A percentile compares a stretch with the other conserved stretches of the same genome.
These are phyloP conservation scores for Spinibarbus caldwelli DNA, from an alignment of 2,797 vertebrate genomes.

Conservation along the genomic window DNA sequence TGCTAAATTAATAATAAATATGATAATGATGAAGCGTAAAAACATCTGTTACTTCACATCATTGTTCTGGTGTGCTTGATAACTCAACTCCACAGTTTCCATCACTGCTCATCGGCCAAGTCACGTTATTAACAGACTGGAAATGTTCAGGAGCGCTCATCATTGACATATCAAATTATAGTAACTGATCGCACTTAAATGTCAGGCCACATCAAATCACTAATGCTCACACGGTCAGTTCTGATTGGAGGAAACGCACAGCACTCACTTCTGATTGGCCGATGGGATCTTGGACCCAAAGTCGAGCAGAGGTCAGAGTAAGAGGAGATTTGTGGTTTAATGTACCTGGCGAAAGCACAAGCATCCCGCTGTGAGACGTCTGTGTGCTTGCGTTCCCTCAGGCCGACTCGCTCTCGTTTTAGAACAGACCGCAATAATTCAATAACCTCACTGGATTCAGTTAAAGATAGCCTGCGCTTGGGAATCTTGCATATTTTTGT, in stretches of 20 bases:
- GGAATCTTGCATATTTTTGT: neutral
- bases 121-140: neutral
- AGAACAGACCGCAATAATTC: conserved; percentile 13
- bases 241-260: conserved; percentile 20
- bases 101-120: neutral
- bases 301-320: conserved; percentile 49
- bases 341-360: conserved; percentile 23
- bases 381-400: neutral
- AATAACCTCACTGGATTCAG: neutral
- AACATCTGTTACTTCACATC: neutral
- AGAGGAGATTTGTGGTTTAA: conserved; percentile 22
- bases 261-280: conserved; percentile 22
- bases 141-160: neutral
- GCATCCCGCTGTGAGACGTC: neutral
- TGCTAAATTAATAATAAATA: neutral
- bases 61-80: neutral
- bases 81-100: neutral
- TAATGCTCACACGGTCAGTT: neutral
- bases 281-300: conserved; percentile 2
- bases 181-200: conserved; percentile 9
- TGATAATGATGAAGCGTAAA: neutral
- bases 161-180: neutral
- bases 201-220: conserved; percentile 18
- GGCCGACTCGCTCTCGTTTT: neutral
- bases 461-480: neutral